These are phyloP conservation scores for Hemicordylus capensis DNA, from an alignment of 2,113 vertebrate genomes.

Conservation along the genomic window DNA sequence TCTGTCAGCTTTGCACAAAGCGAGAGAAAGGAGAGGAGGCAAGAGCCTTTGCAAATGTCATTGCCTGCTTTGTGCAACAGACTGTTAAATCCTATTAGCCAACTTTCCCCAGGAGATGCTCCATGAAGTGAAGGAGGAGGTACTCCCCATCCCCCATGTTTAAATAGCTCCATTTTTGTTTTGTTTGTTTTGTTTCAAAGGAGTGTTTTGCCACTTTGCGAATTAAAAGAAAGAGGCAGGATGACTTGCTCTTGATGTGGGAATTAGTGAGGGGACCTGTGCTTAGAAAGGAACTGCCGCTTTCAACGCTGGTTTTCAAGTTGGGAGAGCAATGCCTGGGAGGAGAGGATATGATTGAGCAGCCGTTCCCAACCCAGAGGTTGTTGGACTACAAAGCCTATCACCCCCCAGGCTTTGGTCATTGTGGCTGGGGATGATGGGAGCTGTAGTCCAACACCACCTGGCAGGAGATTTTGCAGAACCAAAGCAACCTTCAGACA, in stretches of 20 bases:
- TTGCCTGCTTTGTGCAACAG: slow-evolving; percentile 57
- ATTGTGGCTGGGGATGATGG: no score
- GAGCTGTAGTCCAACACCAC: no score
- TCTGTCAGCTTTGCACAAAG: slow-evolving; percentile 47
- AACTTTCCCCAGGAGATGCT: slow-evolving; percentile 55
- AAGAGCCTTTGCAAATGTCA: slow-evolving; percentile 22
- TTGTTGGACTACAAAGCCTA: no score
- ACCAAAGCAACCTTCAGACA: no score
- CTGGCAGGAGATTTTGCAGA: no score
- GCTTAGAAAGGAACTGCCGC: neutral
- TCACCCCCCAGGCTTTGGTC: no score
- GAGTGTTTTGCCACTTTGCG: neutral
- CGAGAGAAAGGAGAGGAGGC: slow-evolving; percentile 11
- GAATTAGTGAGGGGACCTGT: neutral
- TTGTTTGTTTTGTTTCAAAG: neutral
- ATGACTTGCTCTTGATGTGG: neutral
- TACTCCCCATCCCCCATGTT: neutral
- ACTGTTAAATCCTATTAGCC: slow-evolving; percentile 71
- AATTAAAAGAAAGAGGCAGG: slow-evolving; percentile 18
- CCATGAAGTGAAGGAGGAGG: slow-evolving; percentile 39
- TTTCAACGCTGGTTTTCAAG: neutral
- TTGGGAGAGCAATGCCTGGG: neutral
- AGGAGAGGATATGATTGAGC: neutral
- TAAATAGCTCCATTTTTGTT: slow-evolving; percentile 26
- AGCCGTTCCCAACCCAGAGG: no score